Evolutionary conservation across 2,113 vertebrate species (phyloP).

Genomic region (Spilogale gracilis): DNA sequence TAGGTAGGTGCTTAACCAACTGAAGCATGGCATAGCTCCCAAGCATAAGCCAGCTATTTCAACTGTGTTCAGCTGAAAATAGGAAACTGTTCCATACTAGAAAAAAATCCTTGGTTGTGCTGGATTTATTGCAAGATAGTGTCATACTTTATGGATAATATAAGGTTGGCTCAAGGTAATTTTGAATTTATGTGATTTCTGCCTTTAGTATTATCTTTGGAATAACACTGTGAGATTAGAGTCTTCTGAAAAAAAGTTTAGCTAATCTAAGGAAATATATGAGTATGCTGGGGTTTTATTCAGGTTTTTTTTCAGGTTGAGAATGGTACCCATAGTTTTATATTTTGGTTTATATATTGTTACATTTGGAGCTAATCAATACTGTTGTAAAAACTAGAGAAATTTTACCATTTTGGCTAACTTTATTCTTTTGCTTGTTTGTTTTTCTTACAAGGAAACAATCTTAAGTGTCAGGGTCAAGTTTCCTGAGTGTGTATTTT

Average conservation of each 20-base stretch:
- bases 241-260: neutral
- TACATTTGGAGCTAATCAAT: constrained; percentile 17
- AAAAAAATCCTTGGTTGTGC: neutral
- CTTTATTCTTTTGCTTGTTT: neutral
- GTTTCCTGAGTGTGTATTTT: neutral
- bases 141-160: neutral
- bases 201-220: neutral
- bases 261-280: neutral
- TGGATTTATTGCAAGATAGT: constrained; percentile 27
- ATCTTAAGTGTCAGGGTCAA: neutral
- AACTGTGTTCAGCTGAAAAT: constrained; percentile 31
- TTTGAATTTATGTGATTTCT: constrained; percentile 18
- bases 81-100: constrained; percentile 5
- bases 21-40: neutral
- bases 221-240: neutral
- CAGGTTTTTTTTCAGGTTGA: neutral
- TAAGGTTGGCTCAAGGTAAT: neutral
- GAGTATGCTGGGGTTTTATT: neutral
- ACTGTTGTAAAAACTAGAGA: neutral
- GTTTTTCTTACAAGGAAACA: neutral
- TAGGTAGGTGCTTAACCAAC: neutral
- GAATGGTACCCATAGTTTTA: neutral
- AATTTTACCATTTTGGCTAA: constrained; percentile 26
- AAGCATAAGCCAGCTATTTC: neutral
- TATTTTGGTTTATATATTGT: neutral